These are phyloP conservation scores for Strigops habroptila DNA, from an alignment of 2,113 vertebrate species.

Conservation along the genomic window DNA sequence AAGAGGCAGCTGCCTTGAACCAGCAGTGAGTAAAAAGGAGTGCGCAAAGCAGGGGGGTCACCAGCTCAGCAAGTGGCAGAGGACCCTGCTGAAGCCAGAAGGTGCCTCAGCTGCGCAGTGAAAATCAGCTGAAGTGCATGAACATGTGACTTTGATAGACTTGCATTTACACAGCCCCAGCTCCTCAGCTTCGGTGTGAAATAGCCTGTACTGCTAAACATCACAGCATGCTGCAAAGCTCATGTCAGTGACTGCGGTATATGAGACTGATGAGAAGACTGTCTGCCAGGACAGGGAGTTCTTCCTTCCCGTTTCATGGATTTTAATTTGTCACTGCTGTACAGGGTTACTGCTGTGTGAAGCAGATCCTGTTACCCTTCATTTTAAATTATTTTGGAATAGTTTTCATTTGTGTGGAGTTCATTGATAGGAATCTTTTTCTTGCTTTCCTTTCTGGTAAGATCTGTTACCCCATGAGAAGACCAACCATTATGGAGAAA, in stretches of 20 bases:
- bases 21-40: neutral
- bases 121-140: neutral
- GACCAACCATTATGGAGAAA: fast-evolving
- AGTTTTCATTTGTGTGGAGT: neutral
- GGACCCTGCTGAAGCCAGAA: neutral
- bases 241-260: neutral
- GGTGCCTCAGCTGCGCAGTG: neutral
- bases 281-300: neutral
- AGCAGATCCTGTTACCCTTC: neutral
- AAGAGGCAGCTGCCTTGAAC: neutral
- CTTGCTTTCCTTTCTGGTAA: neutral
- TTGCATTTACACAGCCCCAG: neutral
- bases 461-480: neutral
- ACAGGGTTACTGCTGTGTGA: neutral
- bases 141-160: neutral
- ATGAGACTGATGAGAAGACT: neutral
- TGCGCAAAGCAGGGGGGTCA: neutral
- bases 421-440: neutral
- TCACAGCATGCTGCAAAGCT: neutral
- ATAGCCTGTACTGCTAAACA: neutral
- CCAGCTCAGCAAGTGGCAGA: neutral
- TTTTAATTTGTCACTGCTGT: neutral
- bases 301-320: neutral
- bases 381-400: neutral
- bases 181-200: neutral